Evolutionary conservation across 37 sponge, comb jelly and placozoan species (phyloP).

Genomic region (Ianthella basta): DNA sequence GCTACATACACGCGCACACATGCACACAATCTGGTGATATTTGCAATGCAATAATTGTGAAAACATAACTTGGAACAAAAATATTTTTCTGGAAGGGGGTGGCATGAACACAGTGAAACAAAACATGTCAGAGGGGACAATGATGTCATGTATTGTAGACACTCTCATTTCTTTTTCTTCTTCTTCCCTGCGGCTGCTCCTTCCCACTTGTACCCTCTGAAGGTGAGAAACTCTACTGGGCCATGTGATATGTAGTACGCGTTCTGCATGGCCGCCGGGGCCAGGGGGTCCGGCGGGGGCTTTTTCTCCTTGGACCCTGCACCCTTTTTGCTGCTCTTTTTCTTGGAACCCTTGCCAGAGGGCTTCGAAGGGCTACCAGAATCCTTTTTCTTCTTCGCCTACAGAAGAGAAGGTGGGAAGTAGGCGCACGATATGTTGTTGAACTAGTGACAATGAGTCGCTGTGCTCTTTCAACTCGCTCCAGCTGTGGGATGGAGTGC

Average conservation of each 20-base stretch:
- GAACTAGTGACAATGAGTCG: not conserved
- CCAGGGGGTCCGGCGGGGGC: constrained; percentile 59
- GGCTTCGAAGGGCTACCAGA: not conserved
- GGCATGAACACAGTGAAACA: too few species aligned
- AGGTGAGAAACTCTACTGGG: constrained; percentile 32
- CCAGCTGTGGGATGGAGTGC: too few species aligned
- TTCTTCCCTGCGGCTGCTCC: constrained; percentile 21
- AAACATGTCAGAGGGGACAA: too few species aligned
- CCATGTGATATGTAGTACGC: constrained; percentile 45
- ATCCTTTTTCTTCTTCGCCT: not conserved
- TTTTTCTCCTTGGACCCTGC: constrained; percentile 4
- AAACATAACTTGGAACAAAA: too few species aligned
- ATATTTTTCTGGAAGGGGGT: too few species aligned
- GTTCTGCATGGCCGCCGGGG: constrained; percentile 55
- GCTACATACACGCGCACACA: constrained; percentile 14
- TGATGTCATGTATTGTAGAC: too few species aligned
- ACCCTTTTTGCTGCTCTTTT: not conserved
- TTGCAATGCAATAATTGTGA: too few species aligned
- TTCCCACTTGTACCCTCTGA: constrained; percentile 33
- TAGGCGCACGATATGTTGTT: not conserved
- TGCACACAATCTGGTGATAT: not conserved
- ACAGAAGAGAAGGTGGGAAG: not conserved
- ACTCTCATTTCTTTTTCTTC: constrained; percentile 32
- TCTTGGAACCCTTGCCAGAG: not conserved
- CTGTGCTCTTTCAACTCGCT: too few species aligned